Base-by-base conservation (phyloP, 2,888 invertebrate species). In the Archaeoteleia sp. region DNA sequence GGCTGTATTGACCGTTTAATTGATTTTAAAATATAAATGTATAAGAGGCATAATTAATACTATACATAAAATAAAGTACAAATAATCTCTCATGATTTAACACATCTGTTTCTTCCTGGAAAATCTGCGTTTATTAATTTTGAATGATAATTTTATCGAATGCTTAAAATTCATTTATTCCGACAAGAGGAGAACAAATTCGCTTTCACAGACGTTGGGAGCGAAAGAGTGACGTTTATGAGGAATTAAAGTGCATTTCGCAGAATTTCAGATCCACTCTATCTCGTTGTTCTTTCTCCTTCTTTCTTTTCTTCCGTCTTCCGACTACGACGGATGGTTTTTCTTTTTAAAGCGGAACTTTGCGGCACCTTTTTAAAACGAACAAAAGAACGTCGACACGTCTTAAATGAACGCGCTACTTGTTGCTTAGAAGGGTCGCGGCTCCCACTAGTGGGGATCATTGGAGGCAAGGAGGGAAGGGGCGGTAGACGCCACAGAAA, bases 331-430 rank as follows among this genome's bases (percentile, higher is more conserved):
- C 51, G 67, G 71, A 75, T 73, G 70, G 73, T 75, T 72, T 74
- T 77, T 77, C 75, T 75, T 75, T 75, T 74, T 78, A 77, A 77
- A 81, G 80, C 77, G 77, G 75, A 83, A 83, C 77, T 82, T 83
- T 71, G 79, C 78, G 75, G 75, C 76, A 74, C 71, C 78, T 82
- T 78, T 78, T 78, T 74, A 77, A 79, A 82, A 82, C 76, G 83
- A 84, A 84, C 84, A 85, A 84, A 85, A 85, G 82, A 84, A 84
- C 77, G 79, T 75, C 82, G 81, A 81, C 83, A 79, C 83, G 82
- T 85, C 85, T 85, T 84, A 85, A 85, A 85, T 84, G 85, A 85
- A 84, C 83, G 84, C 84, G 84, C 85, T 82, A 85, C 85, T 85
- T 85, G 85, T 85, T 85, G 85, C 85, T 81, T 79, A 75, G 78